Evolutionary conservation across 2,113 vertebrate species (phyloP), one percentile per base, ranked within the genome.

Genomic region (Colossoma macropomum): DNA sequence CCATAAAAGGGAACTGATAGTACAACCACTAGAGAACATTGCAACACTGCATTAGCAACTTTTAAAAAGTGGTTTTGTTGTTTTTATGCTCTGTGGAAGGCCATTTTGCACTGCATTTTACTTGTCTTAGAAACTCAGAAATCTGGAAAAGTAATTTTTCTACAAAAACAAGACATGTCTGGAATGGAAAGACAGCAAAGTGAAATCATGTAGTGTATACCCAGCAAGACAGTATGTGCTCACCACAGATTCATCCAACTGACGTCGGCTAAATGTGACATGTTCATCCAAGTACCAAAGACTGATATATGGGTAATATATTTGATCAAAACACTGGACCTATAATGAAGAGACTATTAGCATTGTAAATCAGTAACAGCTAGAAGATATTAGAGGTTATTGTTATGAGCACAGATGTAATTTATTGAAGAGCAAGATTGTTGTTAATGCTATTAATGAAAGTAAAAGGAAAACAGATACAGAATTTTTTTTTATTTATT

Each of bases 231-330:
- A 69, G 77, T 25, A 10, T 77, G 83, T 83, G 83, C 84, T 81
- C 88, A 83, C 84, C 87, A 65, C 59, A 91, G 83, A 84, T 86
- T 87, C 82, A 88, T 82, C 80, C 84, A 88, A 83, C 41, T 80
- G 87, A 81, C 86, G 5, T 79, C 81, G 87, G 87, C 84, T 90
- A 87, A 62, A 83, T 74, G 87, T 89, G 75, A 87, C 16, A 56
- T 85, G 74, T 87, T 90, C 80, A 45, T 79, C 83, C 73, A 89
- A 89, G 75, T 84, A 92, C 90, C 92, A 93, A 94, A 93, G 91
- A 92, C 19, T 85, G 50, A 80, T 9, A 80, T 89, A 30, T 30
- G 56, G 41, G 30, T 60, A 28, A 85, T 48, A 34, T 70, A 75
- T 41, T 30, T 27, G 32, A 68, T 48, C 63, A 30, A 25, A 56